phyloP scores from a whole-genome alignment of 2,888 invertebrate genomes.

The Hyppa rectilinea region DNA sequence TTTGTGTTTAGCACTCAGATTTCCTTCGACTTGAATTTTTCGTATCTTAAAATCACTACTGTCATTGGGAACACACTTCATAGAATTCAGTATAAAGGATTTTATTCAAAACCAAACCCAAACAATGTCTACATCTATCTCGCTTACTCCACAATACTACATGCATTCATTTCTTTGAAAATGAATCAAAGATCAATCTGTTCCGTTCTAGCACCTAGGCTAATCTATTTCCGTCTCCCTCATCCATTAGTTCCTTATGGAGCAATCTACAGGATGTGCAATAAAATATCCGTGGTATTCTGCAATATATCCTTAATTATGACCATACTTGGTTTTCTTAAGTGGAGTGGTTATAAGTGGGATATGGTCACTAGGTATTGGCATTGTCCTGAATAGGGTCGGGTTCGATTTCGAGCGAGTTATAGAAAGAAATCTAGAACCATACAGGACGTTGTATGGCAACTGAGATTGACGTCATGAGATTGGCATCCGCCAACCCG shows the following conservation, averaged over 20 bases:
- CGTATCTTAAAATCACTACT: background rate
- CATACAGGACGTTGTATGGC: too few relatives aligned
- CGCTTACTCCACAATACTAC: conserved; percentile 26
- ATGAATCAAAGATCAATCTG: background rate
- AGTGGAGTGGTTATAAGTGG: conserved; percentile 9
- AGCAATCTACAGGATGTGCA: conserved; percentile 7
- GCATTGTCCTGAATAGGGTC: background rate
- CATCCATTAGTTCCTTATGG: conserved; percentile 16
- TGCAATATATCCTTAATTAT: conserved; percentile 32
- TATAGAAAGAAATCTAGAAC: background rate
- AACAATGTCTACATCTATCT: background rate
- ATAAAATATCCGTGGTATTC: conserved; percentile 25
- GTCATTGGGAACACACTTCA: too few relatives aligned
- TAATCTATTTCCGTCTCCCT: conserved; percentile 13
- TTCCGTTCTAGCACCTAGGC: conserved; percentile 1
- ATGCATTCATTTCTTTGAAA: background rate
- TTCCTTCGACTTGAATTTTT: background rate
- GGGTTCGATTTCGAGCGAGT: background rate
- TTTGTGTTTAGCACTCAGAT: too few relatives aligned
- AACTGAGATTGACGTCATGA: too few relatives aligned
- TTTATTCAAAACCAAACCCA: too few relatives aligned
- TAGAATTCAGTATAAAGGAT: too few relatives aligned
- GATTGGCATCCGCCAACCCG: too few relatives aligned
- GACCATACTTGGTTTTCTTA: conserved; percentile 32
- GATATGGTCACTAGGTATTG: background rate